Evolutionary conservation across 1,140 invertebrate species (phyloP), one percentile per base, ranked within the genome.

Genomic region (Oedothorax gibbosus): DNA sequence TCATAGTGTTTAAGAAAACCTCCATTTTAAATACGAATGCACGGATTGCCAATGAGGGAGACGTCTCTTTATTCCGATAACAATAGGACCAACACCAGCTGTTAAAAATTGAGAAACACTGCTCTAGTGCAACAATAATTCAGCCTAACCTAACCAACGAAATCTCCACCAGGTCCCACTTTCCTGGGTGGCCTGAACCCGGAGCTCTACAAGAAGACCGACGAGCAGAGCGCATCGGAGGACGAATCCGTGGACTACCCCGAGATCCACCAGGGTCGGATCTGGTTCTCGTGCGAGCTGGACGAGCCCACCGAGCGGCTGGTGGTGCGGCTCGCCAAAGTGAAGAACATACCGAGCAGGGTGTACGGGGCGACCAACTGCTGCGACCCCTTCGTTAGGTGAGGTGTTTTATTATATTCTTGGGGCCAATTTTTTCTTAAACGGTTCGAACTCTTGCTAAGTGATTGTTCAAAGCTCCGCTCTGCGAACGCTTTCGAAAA

Each of bases 321-420:
- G 8, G 90, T 94, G 51, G 93, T 95, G 35, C 51, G 85, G 7
- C 90, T 95, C 75, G 91, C 95, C 82, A 95, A 95, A 89, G 94
- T 93, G 60, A 94, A 93, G 87, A 95, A 95, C 90, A 90, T 95
- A 18, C 94, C 94, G 7, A 93, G 92, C 7, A 90, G 94, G 75
- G 92, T 92, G n/a, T 92, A 93, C 14, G 93, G 92, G 4, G 91
- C 93, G 56, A 92, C 92, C 12, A 93, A 93, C 87, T 92, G 92
- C 71, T 95, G 94, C 88, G 94, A 95, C 89, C 94, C 94, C 7
- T 94, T 94, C 88, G 93, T 95, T 85, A 93, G 93, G 94, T 95
- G 88, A 56, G 10, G 0, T 7, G 7, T 10, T 20, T 73, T 56
- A 12, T 73, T 21, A 14, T 73, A 54, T 20, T 51, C 35, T 35